Conservation (phyloP, 53 echinoderm and acorn worm species). For the Astropecten irregularis region DNA sequence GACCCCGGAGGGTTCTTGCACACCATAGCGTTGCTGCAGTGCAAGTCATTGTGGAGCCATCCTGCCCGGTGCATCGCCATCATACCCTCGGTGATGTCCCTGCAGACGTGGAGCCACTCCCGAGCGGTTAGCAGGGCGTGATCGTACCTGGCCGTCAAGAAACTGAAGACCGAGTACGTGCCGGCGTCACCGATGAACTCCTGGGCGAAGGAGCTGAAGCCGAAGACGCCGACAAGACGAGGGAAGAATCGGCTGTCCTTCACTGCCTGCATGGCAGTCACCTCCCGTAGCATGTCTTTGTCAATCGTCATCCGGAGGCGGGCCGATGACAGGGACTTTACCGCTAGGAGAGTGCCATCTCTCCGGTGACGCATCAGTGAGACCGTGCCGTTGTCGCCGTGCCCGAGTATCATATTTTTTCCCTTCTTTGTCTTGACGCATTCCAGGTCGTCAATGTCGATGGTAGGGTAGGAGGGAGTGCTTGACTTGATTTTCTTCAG, state of each 20-base stretch:
- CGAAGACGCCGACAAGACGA: slow-evolving; percentile 8
- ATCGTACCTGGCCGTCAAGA: neutral
- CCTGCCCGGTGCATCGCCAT: slow-evolving; percentile 10
- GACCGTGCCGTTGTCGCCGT: neutral
- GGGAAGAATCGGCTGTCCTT: neutral
- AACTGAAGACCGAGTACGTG: neutral
- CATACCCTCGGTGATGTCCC: slow-evolving; percentile 13
- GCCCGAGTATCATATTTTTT: neutral
- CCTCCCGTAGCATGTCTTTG: slow-evolving; percentile 7
- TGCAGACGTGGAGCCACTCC: slow-evolving; percentile 27
- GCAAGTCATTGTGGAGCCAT: slow-evolving; percentile 5
- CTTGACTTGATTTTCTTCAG: neutral
- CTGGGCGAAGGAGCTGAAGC: slow-evolving; percentile 20
- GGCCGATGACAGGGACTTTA: neutral
- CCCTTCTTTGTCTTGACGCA: neutral
- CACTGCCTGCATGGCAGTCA: slow-evolving; percentile 17
- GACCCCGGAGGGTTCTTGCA: slow-evolving; percentile 17
- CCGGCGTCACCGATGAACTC: slow-evolving; percentile 12
- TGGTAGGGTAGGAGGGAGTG: neutral
- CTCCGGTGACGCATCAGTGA: slow-evolving; percentile 8
- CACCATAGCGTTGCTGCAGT: slow-evolving; percentile 8
- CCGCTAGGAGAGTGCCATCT: slow-evolving; percentile 11
- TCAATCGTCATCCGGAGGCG: neutral
- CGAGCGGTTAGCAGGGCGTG: neutral
- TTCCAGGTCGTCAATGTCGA: slow-evolving; percentile 31